A percentile compares a stretch with the other conserved stretches of the same genome.
These are phyloP conservation scores for Megalops cyprinoides DNA, from an alignment of 2,797 vertebrate genomes.

Conservation along the genomic window DNA sequence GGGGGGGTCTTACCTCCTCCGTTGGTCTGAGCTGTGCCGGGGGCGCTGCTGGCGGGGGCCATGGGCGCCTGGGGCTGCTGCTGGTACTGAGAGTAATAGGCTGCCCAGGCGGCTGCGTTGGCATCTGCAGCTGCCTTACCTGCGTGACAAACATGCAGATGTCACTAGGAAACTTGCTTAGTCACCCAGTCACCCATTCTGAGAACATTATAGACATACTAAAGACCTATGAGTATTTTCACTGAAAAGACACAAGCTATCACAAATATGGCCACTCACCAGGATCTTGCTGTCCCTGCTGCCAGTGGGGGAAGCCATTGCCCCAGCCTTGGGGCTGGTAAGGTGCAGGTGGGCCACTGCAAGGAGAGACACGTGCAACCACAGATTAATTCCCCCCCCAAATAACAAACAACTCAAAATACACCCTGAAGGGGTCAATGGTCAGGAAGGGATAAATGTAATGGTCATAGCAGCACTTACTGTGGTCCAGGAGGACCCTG, in stretches of 20 bases:
- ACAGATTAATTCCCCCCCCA: not conserved
- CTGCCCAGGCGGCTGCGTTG: conserved; percentile 98
- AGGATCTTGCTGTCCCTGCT: conserved; percentile 95
- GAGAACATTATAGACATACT: too few relatives aligned
- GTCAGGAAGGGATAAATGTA: not conserved
- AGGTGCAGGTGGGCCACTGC: conserved; percentile 91
- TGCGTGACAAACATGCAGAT: conserved; percentile 57
- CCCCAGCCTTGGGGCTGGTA: conserved; percentile 98
- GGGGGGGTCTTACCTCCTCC: conserved; percentile 87
- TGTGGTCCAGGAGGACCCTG: conserved; percentile 96
- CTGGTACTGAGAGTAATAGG: conserved; percentile 98
- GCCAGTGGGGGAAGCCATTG: conserved; percentile 97
- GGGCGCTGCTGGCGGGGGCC: conserved; percentile 88
- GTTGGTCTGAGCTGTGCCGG: conserved; percentile 88
- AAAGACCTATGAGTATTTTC: too few relatives aligned
- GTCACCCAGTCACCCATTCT: too few relatives aligned
- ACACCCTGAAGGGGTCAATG: too few relatives aligned
- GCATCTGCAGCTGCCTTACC: conserved; percentile 97
- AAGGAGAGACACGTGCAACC: conserved; percentile 29
- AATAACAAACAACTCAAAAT: too few relatives aligned
- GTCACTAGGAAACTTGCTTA: not conserved
- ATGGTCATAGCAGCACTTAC: conserved; percentile 73
- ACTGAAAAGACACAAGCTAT: too few relatives aligned
- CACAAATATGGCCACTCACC: conserved; percentile 72
- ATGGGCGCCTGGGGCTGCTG: conserved; percentile 96